Evolutionary conservation across 1,140 invertebrate genomes (phyloP).

Genomic region (Drosophila truncata): DNA sequence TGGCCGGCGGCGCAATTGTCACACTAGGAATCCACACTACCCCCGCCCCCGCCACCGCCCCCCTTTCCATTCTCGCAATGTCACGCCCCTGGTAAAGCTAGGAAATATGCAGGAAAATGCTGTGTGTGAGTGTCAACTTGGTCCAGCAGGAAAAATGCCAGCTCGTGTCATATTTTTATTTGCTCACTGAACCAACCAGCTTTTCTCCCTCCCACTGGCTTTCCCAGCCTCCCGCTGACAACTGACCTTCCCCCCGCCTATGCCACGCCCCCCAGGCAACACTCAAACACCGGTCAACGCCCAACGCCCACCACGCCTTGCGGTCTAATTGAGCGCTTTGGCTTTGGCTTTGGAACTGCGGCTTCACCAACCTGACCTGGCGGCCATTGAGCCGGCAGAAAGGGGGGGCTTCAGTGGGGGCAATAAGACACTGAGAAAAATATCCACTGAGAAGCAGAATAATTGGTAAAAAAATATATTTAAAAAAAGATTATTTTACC

Average conservation of each 20-base stretch:
- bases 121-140: constrained; percentile 51
- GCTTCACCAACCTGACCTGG: constrained; percentile 12
- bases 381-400: constrained; percentile 22
- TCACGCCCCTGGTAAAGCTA: constrained; percentile 9
- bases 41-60: neutral
- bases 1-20: constrained; percentile 72
- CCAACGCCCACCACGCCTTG: constrained; percentile 15
- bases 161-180: constrained; percentile 76
- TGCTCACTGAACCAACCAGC: constrained; percentile 16
- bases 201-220: neutral
- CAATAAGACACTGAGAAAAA: constrained; percentile 1
- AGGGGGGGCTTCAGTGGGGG: neutral
- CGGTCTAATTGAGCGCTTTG: constrained; percentile 59
- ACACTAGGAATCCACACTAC: constrained; percentile 34
- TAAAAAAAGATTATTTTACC: neutral
- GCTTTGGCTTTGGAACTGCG: constrained; percentile 7
- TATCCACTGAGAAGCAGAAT: rapidly evolving
- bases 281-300: neutral
- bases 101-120: constrained; percentile 58
- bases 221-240: neutral
- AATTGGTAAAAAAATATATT: neutral
- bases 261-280: constrained; percentile 20
- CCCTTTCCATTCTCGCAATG: neutral
- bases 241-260: neutral
- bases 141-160: constrained; percentile 30